A percentile compares a stretch with the other conserved stretches of the same genome.
Evolutionary conservation across 1,140 invertebrate species (phyloP).

Genomic region (Brachystomella parvula): DNA sequence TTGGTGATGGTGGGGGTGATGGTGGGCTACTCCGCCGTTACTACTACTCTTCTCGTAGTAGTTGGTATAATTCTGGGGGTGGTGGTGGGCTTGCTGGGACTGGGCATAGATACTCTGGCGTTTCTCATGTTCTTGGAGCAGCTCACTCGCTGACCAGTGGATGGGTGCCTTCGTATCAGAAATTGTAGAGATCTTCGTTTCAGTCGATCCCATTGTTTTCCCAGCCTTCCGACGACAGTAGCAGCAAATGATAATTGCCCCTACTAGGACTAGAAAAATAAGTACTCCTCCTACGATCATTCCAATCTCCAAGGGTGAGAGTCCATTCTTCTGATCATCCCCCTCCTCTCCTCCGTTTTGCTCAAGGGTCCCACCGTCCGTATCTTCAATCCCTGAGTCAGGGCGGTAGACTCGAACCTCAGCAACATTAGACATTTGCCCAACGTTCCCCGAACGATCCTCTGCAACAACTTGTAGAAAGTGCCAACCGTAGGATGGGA

Average conservation of each 20-base stretch:
- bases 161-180: conserved; percentile 35
- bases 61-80: background rate
- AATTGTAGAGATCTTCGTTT: conserved; percentile 37
- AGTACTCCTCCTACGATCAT: conserved; percentile 26
- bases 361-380: background rate
- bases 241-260: conserved; percentile 22
- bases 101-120: conserved; percentile 46
- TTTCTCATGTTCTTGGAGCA: conserved; percentile 53
- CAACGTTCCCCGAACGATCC: conserved; percentile 18
- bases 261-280: conserved; percentile 20
- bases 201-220: conserved; percentile 31
- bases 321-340: background rate
- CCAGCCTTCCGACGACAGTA: conserved; percentile 23
- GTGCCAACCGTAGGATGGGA: conserved; percentile 23
- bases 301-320: conserved; percentile 13
- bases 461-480: conserved; percentile 24
- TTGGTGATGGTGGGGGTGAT: conserved; percentile 17
- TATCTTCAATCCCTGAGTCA: background rate
- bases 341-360: background rate
- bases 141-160: conserved; percentile 51
- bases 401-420: background rate
- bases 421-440: conserved; percentile 22
- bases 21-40: background rate
- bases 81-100: conserved; percentile 1
- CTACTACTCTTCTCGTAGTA: conserved; percentile 1